Conservation (phyloP, 2,888 invertebrate genomes). For the Tineola bisselliella region DNA sequence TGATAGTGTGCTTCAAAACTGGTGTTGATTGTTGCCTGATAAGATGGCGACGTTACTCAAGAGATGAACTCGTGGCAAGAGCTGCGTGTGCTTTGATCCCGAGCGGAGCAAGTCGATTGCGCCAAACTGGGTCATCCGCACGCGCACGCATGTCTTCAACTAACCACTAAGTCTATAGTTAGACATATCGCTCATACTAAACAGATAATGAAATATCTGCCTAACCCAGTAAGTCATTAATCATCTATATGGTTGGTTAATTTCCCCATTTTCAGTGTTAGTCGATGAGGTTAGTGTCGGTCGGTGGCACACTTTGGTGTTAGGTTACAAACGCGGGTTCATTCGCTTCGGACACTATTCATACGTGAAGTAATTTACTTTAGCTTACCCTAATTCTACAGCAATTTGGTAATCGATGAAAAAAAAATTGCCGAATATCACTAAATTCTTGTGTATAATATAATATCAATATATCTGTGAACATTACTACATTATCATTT, state of each 20-base stretch:
- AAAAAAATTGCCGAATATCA: not conserved
- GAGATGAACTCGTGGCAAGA: not conserved
- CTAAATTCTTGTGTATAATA: too few relatives aligned
- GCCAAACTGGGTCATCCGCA: conserved; percentile 9
- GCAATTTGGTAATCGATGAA: not conserved
- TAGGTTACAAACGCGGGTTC: conserved; percentile 58
- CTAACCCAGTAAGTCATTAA: not conserved
- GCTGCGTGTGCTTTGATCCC: conserved; percentile 6
- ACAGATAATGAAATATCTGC: not conserved
- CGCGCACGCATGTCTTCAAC: conserved; percentile 15
- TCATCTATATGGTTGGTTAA: conserved; percentile 18
- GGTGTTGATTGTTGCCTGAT: not conserved
- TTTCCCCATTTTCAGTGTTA: conserved; percentile 25
- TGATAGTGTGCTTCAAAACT: not conserved
- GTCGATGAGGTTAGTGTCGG: conserved; percentile 45
- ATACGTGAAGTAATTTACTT: conserved; percentile 10
- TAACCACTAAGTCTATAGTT: not conserved
- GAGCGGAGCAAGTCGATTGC: not conserved
- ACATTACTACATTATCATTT: too few relatives aligned
- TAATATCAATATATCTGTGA: too few relatives aligned
- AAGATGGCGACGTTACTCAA: conserved; percentile 5
- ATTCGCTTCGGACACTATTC: conserved; percentile 33
- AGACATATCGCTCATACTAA: not conserved
- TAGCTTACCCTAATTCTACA: conserved; percentile 2
- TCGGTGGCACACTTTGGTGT: conserved; percentile 54